These are phyloP conservation scores for Pterocles orientalis DNA, from an alignment of 2,113 vertebrate genomes.

Conservation along the genomic window DNA sequence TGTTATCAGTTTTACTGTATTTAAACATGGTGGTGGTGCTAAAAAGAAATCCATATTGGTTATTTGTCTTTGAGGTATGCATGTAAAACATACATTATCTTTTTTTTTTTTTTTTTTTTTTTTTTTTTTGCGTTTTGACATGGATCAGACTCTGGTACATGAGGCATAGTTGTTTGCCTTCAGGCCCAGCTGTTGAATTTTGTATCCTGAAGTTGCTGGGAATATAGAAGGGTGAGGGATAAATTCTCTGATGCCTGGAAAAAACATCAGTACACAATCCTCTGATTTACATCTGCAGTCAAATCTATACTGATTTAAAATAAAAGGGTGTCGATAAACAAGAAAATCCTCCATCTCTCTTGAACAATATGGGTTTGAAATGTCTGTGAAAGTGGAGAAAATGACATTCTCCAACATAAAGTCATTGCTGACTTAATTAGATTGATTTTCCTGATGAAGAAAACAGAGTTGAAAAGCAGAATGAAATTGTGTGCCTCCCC, in stretches of 20 bases:
- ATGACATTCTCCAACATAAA: background rate
- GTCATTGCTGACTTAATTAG: background rate
- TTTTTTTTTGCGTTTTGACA: background rate
- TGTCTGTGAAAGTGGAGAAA: conserved; percentile 10
- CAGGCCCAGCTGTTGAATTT: conserved; percentile 16
- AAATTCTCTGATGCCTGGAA: background rate
- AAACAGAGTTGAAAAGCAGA: background rate
- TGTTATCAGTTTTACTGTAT: background rate
- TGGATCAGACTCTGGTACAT: background rate
- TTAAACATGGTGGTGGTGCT: background rate
- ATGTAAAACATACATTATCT: background rate
- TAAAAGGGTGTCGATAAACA: background rate
- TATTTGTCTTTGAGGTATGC: background rate
- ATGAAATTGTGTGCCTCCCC: background rate
- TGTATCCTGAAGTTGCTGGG: conserved; percentile 3
- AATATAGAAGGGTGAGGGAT: background rate
- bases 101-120: too few species aligned
- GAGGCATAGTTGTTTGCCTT: background rate
- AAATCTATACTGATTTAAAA: background rate
- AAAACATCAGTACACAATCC: background rate
- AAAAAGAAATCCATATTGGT: background rate
- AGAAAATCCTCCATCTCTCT: background rate
- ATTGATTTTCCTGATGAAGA: background rate
- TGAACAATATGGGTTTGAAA: background rate
- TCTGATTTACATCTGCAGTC: background rate